phyloP scores from a whole-genome alignment of 1,140 invertebrate genomes.

The Steinernema khuongi region DNA sequence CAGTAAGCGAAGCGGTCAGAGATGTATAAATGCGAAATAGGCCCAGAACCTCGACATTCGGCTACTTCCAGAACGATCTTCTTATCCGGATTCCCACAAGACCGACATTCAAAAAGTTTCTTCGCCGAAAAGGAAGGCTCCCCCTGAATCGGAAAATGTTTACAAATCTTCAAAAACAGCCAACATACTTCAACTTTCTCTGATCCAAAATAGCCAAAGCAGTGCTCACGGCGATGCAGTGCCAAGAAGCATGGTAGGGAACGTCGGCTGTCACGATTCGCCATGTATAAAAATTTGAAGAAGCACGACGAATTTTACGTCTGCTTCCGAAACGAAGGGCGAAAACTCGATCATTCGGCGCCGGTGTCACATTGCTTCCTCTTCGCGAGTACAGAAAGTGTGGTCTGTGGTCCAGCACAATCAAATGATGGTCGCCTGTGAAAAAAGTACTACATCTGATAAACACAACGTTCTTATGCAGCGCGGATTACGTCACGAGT shows the following conservation, averaged over 20 bases:
- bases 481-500: too few species aligned
- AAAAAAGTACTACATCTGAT: too few species aligned
- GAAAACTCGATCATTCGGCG: too few species aligned
- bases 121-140: background rate
- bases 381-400: too few species aligned
- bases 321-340: too few species aligned
- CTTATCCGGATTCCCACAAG: background rate
- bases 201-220: background rate
- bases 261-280: background rate
- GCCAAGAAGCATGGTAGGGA: background rate
- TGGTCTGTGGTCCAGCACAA: too few species aligned
- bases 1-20: background rate
- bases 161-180: background rate
- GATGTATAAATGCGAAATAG: slow-evolving; percentile 1
- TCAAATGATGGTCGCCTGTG: too few species aligned
- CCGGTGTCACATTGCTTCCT: too few species aligned
- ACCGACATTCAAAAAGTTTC: background rate
- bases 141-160: background rate
- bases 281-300: too few species aligned
- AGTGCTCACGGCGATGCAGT: background rate
- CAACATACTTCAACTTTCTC: background rate
- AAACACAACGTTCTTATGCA: too few species aligned
- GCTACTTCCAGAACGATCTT: background rate
- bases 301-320: too few species aligned
- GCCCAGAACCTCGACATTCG: background rate